These are phyloP conservation scores for Stenotaenia linearis DNA, from an alignment of 2,888 invertebrate genomes.

Conservation along the genomic window DNA sequence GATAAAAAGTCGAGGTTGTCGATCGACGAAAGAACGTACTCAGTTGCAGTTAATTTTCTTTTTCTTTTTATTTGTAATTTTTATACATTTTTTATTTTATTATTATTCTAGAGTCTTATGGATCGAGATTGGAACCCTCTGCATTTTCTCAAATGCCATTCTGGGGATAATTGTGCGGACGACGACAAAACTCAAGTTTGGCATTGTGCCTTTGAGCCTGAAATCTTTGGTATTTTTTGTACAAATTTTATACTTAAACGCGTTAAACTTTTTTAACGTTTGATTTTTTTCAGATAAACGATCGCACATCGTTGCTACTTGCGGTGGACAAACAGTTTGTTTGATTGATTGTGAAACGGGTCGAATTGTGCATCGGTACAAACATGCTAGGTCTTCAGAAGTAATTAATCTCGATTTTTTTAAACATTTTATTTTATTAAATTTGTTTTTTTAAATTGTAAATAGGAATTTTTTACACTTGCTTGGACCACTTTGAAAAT, in stretches of 20 bases:
- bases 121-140: background rate
- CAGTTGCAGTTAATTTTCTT: background rate
- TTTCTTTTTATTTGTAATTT: background rate
- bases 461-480: constrained; percentile 22
- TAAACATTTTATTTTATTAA: background rate
- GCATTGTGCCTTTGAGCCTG: constrained; percentile 12
- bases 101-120: background rate
- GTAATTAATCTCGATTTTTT: background rate
- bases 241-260: too few relatives aligned
- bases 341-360: constrained; percentile 2
- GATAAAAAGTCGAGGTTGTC: background rate
- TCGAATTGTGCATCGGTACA: background rate
- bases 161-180: background rate
- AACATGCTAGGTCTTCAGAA: background rate
- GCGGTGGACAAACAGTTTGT: constrained; percentile 8
- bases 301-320: background rate
- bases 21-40: background rate
- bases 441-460: too few relatives aligned
- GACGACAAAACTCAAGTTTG: constrained; percentile 17
- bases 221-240: background rate
- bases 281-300: background rate
- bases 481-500: background rate
- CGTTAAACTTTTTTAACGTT: background rate
- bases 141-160: constrained; percentile 19
- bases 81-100: background rate